Conservation (phyloP, 2,113 vertebrate genomes). For the Corythaixoides concolor region DNA sequence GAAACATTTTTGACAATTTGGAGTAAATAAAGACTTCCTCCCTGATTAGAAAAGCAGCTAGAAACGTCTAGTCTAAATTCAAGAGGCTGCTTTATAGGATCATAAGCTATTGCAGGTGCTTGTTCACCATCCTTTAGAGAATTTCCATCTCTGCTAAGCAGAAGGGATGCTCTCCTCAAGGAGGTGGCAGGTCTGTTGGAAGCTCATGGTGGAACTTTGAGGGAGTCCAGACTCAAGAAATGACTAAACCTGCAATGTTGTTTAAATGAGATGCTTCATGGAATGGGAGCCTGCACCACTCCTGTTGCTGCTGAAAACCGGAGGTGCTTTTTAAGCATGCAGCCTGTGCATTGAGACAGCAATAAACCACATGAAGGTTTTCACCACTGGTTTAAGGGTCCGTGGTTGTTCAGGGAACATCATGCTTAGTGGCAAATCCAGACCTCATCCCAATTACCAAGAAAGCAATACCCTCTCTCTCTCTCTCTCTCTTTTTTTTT, state of each 20-base stretch:
- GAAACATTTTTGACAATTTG: not conserved
- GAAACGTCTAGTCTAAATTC: not conserved
- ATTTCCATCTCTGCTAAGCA: not conserved
- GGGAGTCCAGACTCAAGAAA: not conserved
- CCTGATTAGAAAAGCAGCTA: conserved; percentile 15
- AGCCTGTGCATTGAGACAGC: not conserved
- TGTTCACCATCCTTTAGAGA: not conserved
- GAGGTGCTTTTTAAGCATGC: not conserved
- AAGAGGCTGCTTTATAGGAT: not conserved
- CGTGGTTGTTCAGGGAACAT: not conserved
- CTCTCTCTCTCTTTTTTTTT: not conserved
- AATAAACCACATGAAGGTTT: not conserved
- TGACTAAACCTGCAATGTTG: not conserved
- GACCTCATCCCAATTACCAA: not conserved
- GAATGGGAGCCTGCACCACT: not conserved
- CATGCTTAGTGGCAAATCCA: not conserved
- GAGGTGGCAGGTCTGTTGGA: not conserved
- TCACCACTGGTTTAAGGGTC: not conserved
- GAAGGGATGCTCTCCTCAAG: not conserved
- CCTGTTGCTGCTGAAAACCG: not conserved
- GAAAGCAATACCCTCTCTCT: not conserved
- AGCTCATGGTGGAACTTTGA: not conserved
- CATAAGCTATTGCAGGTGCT: not conserved
- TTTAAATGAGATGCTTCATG: not conserved
- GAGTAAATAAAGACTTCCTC: conserved; percentile 9